Conservation (phyloP, 2,113 vertebrate genomes). For the Melospiza georgiana region DNA sequence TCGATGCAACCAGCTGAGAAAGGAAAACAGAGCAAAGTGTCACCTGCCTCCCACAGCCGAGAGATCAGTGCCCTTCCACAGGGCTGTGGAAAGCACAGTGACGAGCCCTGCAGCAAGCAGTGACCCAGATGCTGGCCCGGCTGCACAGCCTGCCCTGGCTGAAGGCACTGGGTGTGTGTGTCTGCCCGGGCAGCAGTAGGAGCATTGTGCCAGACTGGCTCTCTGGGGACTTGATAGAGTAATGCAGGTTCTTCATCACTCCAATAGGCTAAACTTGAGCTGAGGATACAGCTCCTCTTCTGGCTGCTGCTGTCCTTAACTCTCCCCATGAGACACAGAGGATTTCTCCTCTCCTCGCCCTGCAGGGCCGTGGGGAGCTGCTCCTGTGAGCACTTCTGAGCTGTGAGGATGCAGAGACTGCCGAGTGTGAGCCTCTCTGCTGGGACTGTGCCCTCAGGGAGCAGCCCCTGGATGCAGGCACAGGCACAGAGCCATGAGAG, state of each 20-base stretch:
- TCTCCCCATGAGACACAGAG: not conserved
- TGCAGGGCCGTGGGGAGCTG: fast-evolving
- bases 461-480: not conserved
- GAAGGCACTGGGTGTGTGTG: not conserved
- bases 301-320: not conserved
- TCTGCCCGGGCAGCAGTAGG: not conserved
- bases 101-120: not conserved
- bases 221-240: not conserved
- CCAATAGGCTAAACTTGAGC: not conserved
- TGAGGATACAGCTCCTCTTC: not conserved
- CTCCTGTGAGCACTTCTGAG: not conserved
- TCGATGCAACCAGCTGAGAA: conserved; percentile 93
- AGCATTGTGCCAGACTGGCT: not conserved
- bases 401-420: not conserved
- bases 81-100: not conserved
- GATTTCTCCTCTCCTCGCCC: not conserved
- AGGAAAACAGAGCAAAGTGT: conserved; percentile 47
- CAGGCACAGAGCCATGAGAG: not conserved
- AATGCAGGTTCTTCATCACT: not conserved
- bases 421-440: not conserved
- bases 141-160: not conserved
- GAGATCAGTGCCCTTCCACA: not conserved
- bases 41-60: not conserved
- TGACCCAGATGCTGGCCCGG: not conserved
- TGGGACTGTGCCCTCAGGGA: not conserved